Percentiles rank a stretch among this genome's conserved stretches.
phyloP scores from a whole-genome alignment of 2,888 invertebrate species.

The Drosophila mercatorum region DNA sequence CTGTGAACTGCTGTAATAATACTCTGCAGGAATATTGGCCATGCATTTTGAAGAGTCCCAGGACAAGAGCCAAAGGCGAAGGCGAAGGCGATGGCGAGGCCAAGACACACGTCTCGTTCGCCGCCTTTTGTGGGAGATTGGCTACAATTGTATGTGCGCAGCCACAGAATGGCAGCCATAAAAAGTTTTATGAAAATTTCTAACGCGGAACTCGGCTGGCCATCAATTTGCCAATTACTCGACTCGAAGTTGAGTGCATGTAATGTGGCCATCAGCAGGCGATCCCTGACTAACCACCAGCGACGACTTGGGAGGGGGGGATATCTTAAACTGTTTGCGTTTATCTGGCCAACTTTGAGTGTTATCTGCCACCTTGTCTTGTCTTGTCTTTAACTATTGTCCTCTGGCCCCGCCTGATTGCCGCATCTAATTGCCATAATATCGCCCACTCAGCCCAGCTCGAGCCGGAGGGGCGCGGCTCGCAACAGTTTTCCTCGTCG shows the following conservation, averaged over 20 bases:
- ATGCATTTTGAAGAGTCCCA: conserved; percentile 29
- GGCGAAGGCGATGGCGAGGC: background rate
- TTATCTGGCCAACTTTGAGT: conserved; percentile 23
- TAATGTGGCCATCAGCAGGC: conserved; percentile 36
- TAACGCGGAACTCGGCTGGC: conserved; percentile 53
- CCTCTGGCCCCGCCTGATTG: conserved; percentile 29
- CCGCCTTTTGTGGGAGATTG: conserved; percentile 64
- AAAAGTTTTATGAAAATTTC: conserved; percentile 81
- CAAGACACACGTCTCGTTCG: conserved; percentile 45
- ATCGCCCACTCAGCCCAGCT: conserved; percentile 17
- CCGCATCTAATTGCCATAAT: conserved; percentile 47
- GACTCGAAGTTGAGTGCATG: conserved; percentile 64
- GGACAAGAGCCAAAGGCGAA: background rate
- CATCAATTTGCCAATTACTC: conserved; percentile 76
- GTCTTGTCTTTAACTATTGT: conserved; percentile 25
- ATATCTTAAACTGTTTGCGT: conserved; percentile 30
- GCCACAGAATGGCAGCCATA: conserved; percentile 80
- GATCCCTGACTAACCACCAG: background rate
- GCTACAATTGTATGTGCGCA: conserved; percentile 74
- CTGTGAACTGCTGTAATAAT: conserved; percentile 40
- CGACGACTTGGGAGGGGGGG: background rate
- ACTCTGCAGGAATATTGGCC: conserved; percentile 33
- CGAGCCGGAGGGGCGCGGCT: background rate
- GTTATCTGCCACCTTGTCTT: conserved; percentile 42
- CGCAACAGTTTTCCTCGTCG: conserved; percentile 34